These are phyloP conservation scores for Tragulus kanchil DNA, from an alignment of 2,113 vertebrate species.

Conservation along the genomic window DNA sequence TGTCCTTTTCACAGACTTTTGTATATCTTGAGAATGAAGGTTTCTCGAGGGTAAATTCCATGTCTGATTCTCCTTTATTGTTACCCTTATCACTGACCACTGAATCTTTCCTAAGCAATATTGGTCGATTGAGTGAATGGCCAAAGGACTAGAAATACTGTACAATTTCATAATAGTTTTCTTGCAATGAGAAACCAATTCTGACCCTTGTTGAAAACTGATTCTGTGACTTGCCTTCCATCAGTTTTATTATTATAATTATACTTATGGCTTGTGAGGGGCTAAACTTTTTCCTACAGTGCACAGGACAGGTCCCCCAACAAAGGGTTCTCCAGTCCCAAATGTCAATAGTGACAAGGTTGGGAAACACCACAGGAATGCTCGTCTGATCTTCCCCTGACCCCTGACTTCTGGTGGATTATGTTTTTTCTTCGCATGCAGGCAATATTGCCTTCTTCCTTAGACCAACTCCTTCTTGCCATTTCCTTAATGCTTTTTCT, in stretches of 20 bases:
- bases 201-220: no score
- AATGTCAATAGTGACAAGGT: not conserved
- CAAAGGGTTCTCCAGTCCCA: not conserved
- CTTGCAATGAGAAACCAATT: no score
- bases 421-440: not conserved
- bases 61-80: not conserved
- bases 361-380: not conserved
- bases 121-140: not conserved
- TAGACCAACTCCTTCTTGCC: not conserved
- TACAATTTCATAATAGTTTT: not conserved
- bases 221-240: no score
- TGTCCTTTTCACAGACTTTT: not conserved
- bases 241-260: no score
- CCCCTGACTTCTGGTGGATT: not conserved
- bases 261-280: no score
- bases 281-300: not conserved
- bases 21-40: not conserved
- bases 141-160: conserved; percentile 50
- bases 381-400: not conserved
- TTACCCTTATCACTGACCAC: not conserved
- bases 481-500: not conserved
- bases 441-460: not conserved
- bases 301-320: not conserved
- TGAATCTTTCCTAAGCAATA: conserved; percentile 35
- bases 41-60: not conserved